Conservation (phyloP, 2,888 invertebrate species). For the Agrilus biguttatus region DNA sequence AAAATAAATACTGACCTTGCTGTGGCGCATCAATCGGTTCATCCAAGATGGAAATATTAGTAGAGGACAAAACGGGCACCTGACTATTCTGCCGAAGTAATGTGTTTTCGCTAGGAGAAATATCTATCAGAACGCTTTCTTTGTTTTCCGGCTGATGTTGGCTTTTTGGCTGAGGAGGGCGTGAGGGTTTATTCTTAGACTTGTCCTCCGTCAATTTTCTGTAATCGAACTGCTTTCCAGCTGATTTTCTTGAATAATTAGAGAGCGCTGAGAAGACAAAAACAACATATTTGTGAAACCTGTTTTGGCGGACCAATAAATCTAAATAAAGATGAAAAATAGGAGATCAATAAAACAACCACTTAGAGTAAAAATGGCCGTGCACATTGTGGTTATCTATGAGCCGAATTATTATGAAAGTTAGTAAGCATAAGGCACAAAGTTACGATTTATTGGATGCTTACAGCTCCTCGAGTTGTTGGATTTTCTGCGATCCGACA, state of each 20-base stretch:
- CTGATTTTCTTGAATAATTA: constrained; percentile 12
- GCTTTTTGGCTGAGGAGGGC: constrained; percentile 31
- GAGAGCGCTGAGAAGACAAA: constrained; percentile 3
- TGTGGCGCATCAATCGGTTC: constrained; percentile 60
- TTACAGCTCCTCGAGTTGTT: constrained; percentile 7
- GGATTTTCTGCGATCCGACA: constrained; percentile 31
- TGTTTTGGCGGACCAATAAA: neutral
- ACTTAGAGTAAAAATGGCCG: neutral
- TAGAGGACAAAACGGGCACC: constrained; percentile 11
- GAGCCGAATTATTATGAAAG: neutral
- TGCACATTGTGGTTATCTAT: neutral
- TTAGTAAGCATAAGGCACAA: constrained; percentile 1
- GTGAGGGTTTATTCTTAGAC: constrained; percentile 23
- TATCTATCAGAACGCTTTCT: constrained; percentile 64
- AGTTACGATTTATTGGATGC: neutral
- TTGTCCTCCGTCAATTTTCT: constrained; percentile 66
- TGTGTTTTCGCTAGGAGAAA: constrained; percentile 41
- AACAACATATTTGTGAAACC: too few relatives aligned
- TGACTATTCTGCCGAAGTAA: constrained; percentile 2
- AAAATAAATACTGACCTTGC: constrained; percentile 25
- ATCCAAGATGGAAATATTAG: constrained; percentile 45
- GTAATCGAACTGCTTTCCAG: constrained; percentile 62
- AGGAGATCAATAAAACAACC: neutral
- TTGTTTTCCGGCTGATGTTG: constrained; percentile 28
- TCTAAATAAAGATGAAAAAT: neutral